Evolutionary conservation across 2,888 invertebrate species (phyloP).

Genomic region (Lithophane socia): DNA sequence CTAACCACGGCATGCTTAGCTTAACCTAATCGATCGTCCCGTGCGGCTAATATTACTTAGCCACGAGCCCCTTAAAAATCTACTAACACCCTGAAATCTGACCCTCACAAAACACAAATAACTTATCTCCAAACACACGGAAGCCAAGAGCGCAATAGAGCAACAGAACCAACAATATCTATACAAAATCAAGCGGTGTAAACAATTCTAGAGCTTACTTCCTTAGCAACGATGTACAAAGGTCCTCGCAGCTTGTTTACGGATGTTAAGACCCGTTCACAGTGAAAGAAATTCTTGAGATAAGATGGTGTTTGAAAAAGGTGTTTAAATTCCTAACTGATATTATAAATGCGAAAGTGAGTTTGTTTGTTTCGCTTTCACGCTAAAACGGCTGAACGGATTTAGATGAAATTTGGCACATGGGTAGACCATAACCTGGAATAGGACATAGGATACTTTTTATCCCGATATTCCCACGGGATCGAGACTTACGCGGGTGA

Average conservation of each 20-base stretch:
- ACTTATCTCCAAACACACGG: conserved; percentile 46
- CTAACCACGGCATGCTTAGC: not conserved
- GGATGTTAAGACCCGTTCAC: conserved; percentile 39
- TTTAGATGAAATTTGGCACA: too few species aligned
- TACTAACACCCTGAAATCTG: not conserved
- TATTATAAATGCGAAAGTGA: too few species aligned
- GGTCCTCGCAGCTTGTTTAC: conserved; percentile 58
- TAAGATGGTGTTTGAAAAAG: not conserved
- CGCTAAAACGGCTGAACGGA: too few species aligned
- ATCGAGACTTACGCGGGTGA: too few species aligned
- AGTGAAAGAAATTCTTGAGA: not conserved
- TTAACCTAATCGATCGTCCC: not conserved
- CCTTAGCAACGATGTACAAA: conserved; percentile 54
- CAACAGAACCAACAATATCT: conserved; percentile 59
- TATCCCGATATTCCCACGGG: too few species aligned
- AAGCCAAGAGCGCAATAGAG: conserved; percentile 41
- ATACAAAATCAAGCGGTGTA: conserved; percentile 62
- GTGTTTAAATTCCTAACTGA: not conserved
- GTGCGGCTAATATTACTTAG: not conserved
- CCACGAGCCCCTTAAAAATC: not conserved
- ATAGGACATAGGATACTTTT: too few species aligned
- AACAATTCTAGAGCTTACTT: conserved; percentile 61
- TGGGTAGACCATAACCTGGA: too few species aligned
- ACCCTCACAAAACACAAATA: conserved; percentile 29
- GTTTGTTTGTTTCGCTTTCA: too few species aligned